Evolutionary conservation across 2,113 vertebrate genomes (phyloP), one percentile per base, ranked within the genome.

Genomic region (Catharus minimus): DNA sequence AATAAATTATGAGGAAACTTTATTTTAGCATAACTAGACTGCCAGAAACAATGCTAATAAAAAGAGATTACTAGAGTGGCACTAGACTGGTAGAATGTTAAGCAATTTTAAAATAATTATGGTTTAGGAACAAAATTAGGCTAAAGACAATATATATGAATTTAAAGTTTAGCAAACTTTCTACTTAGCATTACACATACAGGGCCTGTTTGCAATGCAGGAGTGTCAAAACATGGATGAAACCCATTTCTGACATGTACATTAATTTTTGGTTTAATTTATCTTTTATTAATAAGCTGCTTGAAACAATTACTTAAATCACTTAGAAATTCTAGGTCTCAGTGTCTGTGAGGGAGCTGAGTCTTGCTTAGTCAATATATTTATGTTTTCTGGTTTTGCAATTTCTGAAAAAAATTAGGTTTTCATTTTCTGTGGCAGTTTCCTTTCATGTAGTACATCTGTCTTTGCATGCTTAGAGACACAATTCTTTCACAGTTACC

Each of bases 1-100:
- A 84, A 36, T 56, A 81, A 60, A 94, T 55, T 69, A 73, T 90
- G 24, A 52, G 32, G 47, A 89, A 91, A 62, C 41, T 79, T 95
- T 93, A 82, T 95, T 95, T 95, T 92, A 76, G 52, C 77, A 86
- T 93, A 95, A 90, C 89, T 95, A 87, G 68, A 86, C 71, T 95
- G 57, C 88, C 95, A 92, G 75, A 71, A 86, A 19, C 38, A 85
- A 73, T 92, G 72, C 16, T 86, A 76, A 73, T 95, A 15, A 65
- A 60, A 82, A 69, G n/a, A 55, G 27, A 33, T 76, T 87, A 15
- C 6, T 69, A 30, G 32, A 61, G 11, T 73, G 21, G 13, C 43
- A 43, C 6, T 69, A 30, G 33, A 61, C 12, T 73, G 21, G 13
- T 46, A 43, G 16, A 52, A n/a, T 36, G 5, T 60, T 66, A 15